Base-by-base conservation (phyloP, 1,140 invertebrate species). In the Hydropsyche tenuis region DNA sequence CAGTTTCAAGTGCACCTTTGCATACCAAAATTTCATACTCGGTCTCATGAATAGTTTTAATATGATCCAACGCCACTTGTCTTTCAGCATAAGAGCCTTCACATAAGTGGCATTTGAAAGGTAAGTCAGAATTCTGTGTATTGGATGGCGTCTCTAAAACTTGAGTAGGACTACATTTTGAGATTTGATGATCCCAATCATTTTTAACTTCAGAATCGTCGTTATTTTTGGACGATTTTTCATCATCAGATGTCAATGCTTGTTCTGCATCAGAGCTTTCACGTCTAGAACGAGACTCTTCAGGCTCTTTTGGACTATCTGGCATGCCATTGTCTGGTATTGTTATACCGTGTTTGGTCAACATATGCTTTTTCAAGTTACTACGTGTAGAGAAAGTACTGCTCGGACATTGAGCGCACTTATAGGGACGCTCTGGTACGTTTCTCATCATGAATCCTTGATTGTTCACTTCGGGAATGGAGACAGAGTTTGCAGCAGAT, bases 71-170 rank as follows among this genome's bases (percentile, higher is more conserved):
- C 37, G 93, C 93, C 7, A 92, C 91, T 65, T 91, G 86, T 0
- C 95, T 86, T 27, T 93, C 91, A 0, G 87, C 86, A 79, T 93
- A 97, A 0, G 94, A 94, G 11, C 89, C 90, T 77, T 97, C 95
- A 81, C 95, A 97, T 0, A 97, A 85, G 82, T 97, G 94, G 80
- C 96, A 98, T 81, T 96, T 96, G 85, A 94, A 97, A 0, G 94
- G 94, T 30, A 93, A 84, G 73, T 94, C 92, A 1, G 86, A 83
- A 60, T 82, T 74, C 27, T 75, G 73, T n/a, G 56, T 56, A 25
- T 70, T 75, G 7, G 76, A 65, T 23, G 68, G 51, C 7, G 16
- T 56, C 7, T 77, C 76, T 27, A 62, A 64, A 14, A 16, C 9
- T 12, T 74, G 30, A 27, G 60, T 5, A 78, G 81, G 77, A 65